phyloP scores from a whole-genome alignment of 2,888 invertebrate genomes.

The Morpho achilles region DNA sequence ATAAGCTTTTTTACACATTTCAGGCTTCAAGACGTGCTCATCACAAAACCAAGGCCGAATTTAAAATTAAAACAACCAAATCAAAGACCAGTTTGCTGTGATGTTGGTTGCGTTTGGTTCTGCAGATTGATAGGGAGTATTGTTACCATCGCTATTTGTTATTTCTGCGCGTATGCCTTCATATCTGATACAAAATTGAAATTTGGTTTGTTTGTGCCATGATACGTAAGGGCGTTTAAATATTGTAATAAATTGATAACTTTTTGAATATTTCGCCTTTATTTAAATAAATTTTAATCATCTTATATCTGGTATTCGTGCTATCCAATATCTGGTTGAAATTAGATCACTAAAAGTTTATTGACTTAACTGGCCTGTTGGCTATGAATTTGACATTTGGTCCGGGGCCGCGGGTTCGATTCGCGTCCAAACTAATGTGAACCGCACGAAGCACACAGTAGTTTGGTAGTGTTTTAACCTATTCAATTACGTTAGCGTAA shows the following conservation, averaged over 20 bases:
- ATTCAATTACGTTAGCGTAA: too few relatives aligned
- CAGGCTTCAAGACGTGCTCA: conserved; percentile 25
- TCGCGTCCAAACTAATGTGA: too few relatives aligned
- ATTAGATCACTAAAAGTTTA: too few relatives aligned
- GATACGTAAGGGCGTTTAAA: neutral
- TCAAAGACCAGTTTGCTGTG: conserved; percentile 50
- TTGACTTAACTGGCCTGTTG: too few relatives aligned
- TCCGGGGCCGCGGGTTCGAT: too few relatives aligned
- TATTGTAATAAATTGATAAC: too few relatives aligned
- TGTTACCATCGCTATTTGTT: conserved; percentile 49
- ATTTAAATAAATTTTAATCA: too few relatives aligned
- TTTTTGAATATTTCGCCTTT: too few relatives aligned
- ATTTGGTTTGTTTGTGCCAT: conserved; percentile 56
- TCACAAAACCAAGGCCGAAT: conserved; percentile 21
- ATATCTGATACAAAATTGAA: conserved; percentile 55
- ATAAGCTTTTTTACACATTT: conserved; percentile 15
- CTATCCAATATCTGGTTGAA: too few relatives aligned
- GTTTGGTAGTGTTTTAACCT: too few relatives aligned
- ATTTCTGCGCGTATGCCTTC: conserved; percentile 55
- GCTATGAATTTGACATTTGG: too few relatives aligned
- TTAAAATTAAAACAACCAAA: conserved; percentile 20
- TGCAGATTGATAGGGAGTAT: conserved; percentile 48
- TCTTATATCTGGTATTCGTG: neutral
- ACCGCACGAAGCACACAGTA: too few relatives aligned
- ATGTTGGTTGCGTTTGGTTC: conserved; percentile 57